Percentiles rank a stretch among this genome's conserved stretches.
These are phyloP conservation scores for Rhegmatorhina hoffmannsi DNA, from an alignment of 2,113 vertebrate species.

Conservation along the genomic window DNA sequence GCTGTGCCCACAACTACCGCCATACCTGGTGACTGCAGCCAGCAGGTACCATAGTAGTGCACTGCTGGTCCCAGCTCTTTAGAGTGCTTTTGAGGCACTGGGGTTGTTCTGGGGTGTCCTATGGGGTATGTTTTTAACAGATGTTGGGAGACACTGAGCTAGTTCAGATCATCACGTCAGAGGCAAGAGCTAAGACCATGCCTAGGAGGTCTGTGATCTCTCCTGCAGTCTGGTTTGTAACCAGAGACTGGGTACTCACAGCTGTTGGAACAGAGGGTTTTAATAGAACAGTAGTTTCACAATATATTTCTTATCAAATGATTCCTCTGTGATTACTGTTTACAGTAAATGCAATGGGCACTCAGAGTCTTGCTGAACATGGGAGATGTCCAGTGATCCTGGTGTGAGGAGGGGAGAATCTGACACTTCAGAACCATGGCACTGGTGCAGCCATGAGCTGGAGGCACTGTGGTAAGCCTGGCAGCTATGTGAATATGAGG, in stretches of 20 bases:
- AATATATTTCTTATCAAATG: background rate
- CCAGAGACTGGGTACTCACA: background rate
- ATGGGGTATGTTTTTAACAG: background rate
- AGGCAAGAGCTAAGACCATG: background rate
- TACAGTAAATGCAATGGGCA: background rate
- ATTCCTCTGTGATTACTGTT: background rate
- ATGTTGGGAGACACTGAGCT: background rate
- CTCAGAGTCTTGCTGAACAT: background rate
- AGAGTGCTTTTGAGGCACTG: background rate
- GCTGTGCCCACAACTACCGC: background rate
- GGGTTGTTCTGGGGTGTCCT: background rate
- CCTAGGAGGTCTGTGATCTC: fast-evolving
- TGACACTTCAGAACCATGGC: background rate
- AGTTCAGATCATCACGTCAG: fast-evolving
- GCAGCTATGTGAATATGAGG: background rate
- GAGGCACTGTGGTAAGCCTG: background rate
- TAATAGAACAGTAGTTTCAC: background rate
- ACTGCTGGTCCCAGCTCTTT: background rate
- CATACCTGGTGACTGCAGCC: background rate
- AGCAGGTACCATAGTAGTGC: background rate
- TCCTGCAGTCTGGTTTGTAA: too few relatives aligned
- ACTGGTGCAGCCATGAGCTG: background rate
- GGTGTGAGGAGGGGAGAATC: background rate
- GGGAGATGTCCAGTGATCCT: fast-evolving
- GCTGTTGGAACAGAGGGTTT: background rate